Base-by-base conservation (phyloP, 2,888 invertebrate genomes). In the Nymphalis polychloros region DNA sequence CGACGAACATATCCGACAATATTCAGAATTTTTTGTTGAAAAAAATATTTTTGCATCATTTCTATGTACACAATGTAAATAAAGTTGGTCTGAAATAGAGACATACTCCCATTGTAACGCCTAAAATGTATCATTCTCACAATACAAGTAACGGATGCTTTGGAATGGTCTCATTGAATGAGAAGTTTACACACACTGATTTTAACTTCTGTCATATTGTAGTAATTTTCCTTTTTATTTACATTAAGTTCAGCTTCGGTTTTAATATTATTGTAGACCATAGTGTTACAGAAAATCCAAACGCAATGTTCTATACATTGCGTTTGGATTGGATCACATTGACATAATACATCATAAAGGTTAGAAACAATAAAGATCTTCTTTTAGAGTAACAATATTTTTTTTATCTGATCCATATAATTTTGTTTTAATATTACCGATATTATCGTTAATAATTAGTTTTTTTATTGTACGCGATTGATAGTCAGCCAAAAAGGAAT, bases 91-190 rank as follows among this genome's bases (percentile, higher is more conserved):
- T 19, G 10, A 57, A 35, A 57, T 13, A 57, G n/a, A 13, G 35
- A 19, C 10, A 31, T 31, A 10, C 19, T 57, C 35, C 57, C n/a
- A 57, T 57, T 19, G 57, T 35, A 57, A 35, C 17, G 19, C n/a
- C 41, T 10, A 48, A 64, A 57, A 63, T 46, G 52, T 20, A 61
- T 46, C n/a, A 55, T 52, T 31, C 19, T 47, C 59, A 47, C 19
- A 46, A 35, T 41, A 20, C 19, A 53, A 8, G 35, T 63, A 47
- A 52, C 63, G 41, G 62, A 63, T 59, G 62, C 62, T 65, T 65
- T 17, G 23, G 19, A 59, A 65, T 47, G 47, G 62, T 61, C 59
- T 60, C 31, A 59, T 65, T 47, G 52, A 69, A 49, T 47, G 49
- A 52, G 52, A 50, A 63, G 8, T 47, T 61, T 65, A 27, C 16